These are phyloP conservation scores for Zaprionus lachaisei DNA, from an alignment of 1,140 invertebrate species.

Conservation along the genomic window DNA sequence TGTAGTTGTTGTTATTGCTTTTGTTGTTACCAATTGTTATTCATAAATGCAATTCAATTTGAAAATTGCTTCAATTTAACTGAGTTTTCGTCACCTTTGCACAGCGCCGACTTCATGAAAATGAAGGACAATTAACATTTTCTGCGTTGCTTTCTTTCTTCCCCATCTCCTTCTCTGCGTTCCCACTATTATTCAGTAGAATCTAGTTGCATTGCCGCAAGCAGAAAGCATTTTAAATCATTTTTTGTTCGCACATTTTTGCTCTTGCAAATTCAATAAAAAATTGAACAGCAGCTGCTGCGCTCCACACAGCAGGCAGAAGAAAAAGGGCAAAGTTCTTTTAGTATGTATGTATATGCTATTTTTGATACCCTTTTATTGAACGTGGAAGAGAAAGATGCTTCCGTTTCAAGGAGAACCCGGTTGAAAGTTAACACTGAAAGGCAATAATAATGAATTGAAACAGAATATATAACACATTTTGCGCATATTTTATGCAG, in stretches of 20 bases:
- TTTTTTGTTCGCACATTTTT: conserved; percentile 4
- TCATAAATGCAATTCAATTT: conserved; percentile 82
- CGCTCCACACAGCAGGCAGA: neutral
- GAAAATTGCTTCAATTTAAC: conserved; percentile 76
- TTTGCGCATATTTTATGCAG: too few relatives aligned
- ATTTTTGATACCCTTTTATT: conserved; percentile 15
- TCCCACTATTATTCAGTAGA: neutral
- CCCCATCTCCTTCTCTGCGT: neutral
- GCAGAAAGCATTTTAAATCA: conserved; percentile 26
- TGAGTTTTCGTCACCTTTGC: conserved; percentile 61
- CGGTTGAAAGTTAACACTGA: neutral
- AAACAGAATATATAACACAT: neutral
- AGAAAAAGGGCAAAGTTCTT: neutral
- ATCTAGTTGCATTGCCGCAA: conserved; percentile 11
- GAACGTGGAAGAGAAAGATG: too few relatives aligned
- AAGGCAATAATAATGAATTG: neutral
- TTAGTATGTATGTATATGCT: neutral
- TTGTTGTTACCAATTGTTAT: conserved; percentile 68
- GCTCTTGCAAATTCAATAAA: conserved; percentile 28
- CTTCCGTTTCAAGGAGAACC: neutral
- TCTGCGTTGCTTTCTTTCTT: neutral
- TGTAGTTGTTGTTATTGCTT: conserved; percentile 9
- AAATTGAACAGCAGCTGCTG: conserved; percentile 25
- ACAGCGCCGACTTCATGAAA: conserved; percentile 16
- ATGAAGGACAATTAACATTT: conserved; percentile 51